Evolutionary conservation across 2,113 vertebrate genomes (phyloP).

Genomic region (Burhinus bistriatus): DNA sequence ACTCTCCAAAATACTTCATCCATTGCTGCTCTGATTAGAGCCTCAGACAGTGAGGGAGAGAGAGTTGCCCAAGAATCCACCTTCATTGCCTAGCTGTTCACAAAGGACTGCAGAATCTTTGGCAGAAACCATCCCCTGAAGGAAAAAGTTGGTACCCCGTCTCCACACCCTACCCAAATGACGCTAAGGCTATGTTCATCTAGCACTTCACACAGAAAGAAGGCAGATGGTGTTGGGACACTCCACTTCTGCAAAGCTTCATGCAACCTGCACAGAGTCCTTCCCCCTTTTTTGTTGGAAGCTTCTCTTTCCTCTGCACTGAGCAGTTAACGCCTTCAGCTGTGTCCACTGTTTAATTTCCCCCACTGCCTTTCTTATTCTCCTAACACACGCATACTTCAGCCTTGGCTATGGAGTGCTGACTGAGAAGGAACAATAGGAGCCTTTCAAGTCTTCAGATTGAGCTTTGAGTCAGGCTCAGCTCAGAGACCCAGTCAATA

Average conservation of each 20-base stretch:
- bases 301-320: constrained; percentile 37
- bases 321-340: constrained; percentile 69
- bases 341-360: constrained; percentile 54
- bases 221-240: not conserved
- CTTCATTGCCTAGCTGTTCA: not conserved
- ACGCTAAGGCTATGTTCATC: not conserved
- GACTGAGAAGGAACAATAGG: constrained; percentile 82
- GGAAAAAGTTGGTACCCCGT: not conserved
- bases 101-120: not conserved
- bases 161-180: not conserved
- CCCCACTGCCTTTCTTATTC: constrained; percentile 64
- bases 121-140: not conserved
- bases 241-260: constrained; percentile 20
- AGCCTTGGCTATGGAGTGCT: constrained; percentile 75
- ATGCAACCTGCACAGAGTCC: not conserved
- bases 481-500: constrained; percentile 71
- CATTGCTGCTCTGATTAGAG: not conserved
- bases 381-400: constrained; percentile 81
- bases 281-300: constrained; percentile 8
- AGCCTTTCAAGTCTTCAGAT: constrained; percentile 78
- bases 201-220: constrained; percentile 21
- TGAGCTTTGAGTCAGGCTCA: constrained; percentile 60
- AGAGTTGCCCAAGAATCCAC: not conserved
- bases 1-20: not conserved
- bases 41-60: not conserved